phyloP scores from a whole-genome alignment of 2,888 invertebrate species.

The Thelaira solivaga region DNA sequence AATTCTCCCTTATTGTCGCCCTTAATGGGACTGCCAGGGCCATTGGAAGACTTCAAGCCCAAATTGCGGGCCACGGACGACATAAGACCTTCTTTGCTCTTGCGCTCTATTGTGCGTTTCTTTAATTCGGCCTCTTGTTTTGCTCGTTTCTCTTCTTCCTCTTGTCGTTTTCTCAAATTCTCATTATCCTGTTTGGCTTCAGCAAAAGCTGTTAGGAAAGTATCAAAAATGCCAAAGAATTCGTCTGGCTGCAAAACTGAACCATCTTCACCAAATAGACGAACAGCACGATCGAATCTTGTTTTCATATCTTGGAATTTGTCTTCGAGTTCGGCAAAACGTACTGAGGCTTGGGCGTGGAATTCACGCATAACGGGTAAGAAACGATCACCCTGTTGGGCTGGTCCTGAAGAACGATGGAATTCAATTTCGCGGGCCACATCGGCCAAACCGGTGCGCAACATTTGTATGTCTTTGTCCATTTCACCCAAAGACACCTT shows the following conservation, averaged over 20 bases:
- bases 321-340: constrained; percentile 94
- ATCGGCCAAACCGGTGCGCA: constrained; percentile 90
- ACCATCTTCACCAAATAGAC: constrained; percentile 93
- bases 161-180: constrained; percentile 87
- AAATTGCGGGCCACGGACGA: constrained; percentile 86
- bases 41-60: constrained; percentile 79
- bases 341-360: constrained; percentile 93
- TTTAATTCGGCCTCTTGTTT: constrained; percentile 92
- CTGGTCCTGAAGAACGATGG: constrained; percentile 85
- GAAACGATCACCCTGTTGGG: constrained; percentile 87
- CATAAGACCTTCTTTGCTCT: constrained; percentile 86
- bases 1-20: constrained; percentile 87
- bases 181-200: constrained; percentile 94
- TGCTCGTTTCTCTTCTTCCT: constrained; percentile 92
- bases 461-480: constrained; percentile 90
- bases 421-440: constrained; percentile 93
- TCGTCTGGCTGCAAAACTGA: constrained; percentile 91
- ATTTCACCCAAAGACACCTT: constrained; percentile 95
- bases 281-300: constrained; percentile 91
- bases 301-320: constrained; percentile 97
- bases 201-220: constrained; percentile 87
- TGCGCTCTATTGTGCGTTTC: constrained; percentile 91
- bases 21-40: constrained; percentile 78
- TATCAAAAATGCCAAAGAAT: constrained; percentile 94
- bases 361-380: constrained; percentile 96